Percentiles rank a stretch among this genome's conserved stretches.
Conservation (phyloP, 2,797 vertebrate genomes). For the Falco peregrinus region DNA sequence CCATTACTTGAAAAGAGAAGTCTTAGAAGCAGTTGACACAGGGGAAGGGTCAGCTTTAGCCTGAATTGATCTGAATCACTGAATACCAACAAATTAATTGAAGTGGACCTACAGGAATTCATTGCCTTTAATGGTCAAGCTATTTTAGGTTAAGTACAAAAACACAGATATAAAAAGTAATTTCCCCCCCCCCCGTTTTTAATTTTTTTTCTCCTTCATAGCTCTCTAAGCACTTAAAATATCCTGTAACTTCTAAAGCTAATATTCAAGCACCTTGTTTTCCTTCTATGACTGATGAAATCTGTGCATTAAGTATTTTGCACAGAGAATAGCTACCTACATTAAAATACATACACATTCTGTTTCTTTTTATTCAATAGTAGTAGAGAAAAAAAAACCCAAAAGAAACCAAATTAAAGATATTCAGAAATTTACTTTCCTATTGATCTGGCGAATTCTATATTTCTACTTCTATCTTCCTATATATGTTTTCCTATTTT, state of each 20-base stretch:
- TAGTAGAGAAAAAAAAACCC: neutral
- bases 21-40: neutral
- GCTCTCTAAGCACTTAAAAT: neutral
- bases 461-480: neutral
- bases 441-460: neutral
- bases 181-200: neutral
- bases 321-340: neutral
- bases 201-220: neutral
- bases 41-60: neutral
- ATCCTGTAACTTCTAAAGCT: neutral
- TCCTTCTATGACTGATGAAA: neutral
- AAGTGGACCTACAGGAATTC: neutral
- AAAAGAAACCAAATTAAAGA: neutral
- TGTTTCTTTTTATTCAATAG: accelerated
- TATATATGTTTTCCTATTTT: neutral
- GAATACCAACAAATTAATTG: neutral
- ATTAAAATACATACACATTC: neutral
- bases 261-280: neutral
- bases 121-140: neutral
- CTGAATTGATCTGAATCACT: neutral
- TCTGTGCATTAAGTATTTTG: neutral
- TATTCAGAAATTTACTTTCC: neutral
- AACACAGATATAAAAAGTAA: neutral
- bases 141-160: neutral
- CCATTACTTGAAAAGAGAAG: neutral